These are phyloP conservation scores for Todiramphus chloris DNA, from an alignment of 2,113 vertebrate species.

Conservation along the genomic window DNA sequence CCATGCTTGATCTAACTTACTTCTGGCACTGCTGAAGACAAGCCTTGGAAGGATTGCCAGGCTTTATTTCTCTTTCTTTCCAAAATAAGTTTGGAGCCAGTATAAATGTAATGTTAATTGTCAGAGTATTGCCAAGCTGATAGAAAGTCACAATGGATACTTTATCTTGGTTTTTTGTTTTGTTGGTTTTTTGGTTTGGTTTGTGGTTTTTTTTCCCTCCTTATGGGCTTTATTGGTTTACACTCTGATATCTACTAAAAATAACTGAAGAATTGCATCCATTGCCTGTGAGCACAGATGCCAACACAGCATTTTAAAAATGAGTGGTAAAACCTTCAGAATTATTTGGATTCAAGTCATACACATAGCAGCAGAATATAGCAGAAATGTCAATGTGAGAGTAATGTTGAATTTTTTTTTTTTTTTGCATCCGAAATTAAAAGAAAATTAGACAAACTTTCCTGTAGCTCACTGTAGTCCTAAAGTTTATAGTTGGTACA, in stretches of 20 bases:
- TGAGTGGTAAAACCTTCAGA: neutral
- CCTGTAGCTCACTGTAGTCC: neutral
- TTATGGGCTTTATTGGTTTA: neutral
- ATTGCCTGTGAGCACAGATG: neutral
- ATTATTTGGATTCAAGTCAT: neutral
- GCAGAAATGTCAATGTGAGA: neutral
- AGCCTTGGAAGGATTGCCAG: neutral
- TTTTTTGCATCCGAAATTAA: neutral
- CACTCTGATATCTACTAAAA: neutral
- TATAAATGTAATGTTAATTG: neutral
- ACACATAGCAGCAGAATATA: neutral
- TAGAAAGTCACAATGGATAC: neutral
- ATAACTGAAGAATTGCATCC: neutral
- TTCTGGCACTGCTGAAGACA: neutral
- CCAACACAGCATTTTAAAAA: neutral
- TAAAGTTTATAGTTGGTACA: neutral
- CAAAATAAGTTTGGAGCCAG: neutral
- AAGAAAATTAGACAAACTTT: neutral
- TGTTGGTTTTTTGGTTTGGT: neutral
- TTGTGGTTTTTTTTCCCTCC: neutral
- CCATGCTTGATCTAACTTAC: neutral
- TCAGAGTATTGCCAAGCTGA: neutral
- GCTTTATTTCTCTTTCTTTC: neutral
- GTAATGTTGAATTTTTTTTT: neutral
- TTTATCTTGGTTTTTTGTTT: neutral